Conservation (phyloP, 2,888 invertebrate genomes). For the Microplitis manilae region DNA sequence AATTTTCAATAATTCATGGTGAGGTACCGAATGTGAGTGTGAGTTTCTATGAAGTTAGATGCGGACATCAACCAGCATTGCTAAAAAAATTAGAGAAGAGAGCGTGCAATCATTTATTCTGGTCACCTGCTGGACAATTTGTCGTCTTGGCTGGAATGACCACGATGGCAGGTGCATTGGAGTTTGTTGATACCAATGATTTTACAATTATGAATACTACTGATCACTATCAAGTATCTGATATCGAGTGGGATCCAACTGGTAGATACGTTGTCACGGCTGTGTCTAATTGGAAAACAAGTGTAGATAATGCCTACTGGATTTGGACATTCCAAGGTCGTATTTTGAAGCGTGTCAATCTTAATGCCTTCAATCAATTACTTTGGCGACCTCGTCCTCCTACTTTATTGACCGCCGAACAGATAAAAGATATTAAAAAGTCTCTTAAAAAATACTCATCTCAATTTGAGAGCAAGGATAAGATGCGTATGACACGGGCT, state of each 20-base stretch:
- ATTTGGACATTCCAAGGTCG: conserved; percentile 97
- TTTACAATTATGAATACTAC: conserved; percentile 94
- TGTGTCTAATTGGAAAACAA: conserved; percentile 96
- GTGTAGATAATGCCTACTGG: conserved; percentile 93
- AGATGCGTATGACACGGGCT: conserved; percentile 91
- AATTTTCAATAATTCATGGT: conserved; percentile 97
- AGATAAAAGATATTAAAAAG: conserved; percentile 96
- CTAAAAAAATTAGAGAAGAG: conserved; percentile 86
- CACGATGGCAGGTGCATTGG: conserved; percentile 88
- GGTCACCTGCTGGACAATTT: conserved; percentile 98
- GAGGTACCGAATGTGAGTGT: conserved; percentile 89
- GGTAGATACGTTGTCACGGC: conserved; percentile 94
- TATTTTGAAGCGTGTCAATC: conserved; percentile 84
- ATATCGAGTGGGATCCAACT: conserved; percentile 99
- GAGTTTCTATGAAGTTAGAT: conserved; percentile 93
- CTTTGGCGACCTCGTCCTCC: conserved; percentile 96
- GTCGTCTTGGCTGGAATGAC: conserved; percentile 92
- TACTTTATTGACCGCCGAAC: conserved; percentile 85
- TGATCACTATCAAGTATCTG: conserved; percentile 94
- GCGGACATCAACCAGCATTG: conserved; percentile 89
- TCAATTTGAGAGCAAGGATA: conserved; percentile 97
- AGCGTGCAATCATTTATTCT: conserved; percentile 92
- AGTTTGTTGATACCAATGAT: conserved; percentile 96
- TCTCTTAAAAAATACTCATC: conserved; percentile 97
- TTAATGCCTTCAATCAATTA: conserved; percentile 95